These are phyloP conservation scores for Liopterus haemorrhoidalis DNA, from an alignment of 2,888 invertebrate genomes.

Conservation along the genomic window DNA sequence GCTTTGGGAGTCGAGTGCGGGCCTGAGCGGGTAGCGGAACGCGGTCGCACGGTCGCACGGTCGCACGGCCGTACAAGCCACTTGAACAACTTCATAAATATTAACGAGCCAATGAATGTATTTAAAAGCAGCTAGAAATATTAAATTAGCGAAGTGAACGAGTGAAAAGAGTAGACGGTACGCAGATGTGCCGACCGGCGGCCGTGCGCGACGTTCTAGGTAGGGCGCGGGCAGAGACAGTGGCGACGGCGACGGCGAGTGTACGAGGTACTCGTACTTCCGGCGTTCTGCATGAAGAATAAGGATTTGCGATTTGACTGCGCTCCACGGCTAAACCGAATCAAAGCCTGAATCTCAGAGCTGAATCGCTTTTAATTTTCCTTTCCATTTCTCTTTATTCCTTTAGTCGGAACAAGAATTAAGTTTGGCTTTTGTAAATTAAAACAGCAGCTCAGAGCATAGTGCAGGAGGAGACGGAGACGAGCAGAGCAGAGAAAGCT, in stretches of 20 bases:
- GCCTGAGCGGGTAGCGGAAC: no score
- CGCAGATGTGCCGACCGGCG: not conserved
- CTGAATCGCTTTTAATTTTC: slow-evolving; percentile 52
- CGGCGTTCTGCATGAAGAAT: slow-evolving; percentile 37
- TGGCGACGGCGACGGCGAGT: slow-evolving; percentile 26
- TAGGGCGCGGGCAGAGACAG: not conserved
- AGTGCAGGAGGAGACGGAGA: slow-evolving; percentile 20
- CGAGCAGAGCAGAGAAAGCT: slow-evolving; percentile 37
- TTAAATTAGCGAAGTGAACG: not conserved
- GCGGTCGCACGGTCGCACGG: no score
- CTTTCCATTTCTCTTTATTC: slow-evolving; percentile 51
- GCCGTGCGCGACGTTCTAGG: slow-evolving; percentile 1
- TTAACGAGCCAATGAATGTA: no score
- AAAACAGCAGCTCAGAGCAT: slow-evolving; percentile 45
- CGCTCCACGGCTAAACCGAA: slow-evolving; percentile 42
- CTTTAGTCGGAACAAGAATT: slow-evolving; percentile 51
- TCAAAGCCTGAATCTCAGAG: slow-evolving; percentile 42
- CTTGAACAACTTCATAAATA: no score
- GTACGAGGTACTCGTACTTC: slow-evolving; percentile 29
- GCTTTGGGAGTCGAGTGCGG: no score
- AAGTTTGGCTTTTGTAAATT: slow-evolving; percentile 53
- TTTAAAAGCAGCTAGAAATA: no score
- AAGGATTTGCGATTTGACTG: slow-evolving; percentile 37
- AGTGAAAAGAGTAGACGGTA: not conserved
- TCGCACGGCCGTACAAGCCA: no score